Evolutionary conservation across 2,888 invertebrate genomes (phyloP).

Genomic region (Thelaira solivaga): DNA sequence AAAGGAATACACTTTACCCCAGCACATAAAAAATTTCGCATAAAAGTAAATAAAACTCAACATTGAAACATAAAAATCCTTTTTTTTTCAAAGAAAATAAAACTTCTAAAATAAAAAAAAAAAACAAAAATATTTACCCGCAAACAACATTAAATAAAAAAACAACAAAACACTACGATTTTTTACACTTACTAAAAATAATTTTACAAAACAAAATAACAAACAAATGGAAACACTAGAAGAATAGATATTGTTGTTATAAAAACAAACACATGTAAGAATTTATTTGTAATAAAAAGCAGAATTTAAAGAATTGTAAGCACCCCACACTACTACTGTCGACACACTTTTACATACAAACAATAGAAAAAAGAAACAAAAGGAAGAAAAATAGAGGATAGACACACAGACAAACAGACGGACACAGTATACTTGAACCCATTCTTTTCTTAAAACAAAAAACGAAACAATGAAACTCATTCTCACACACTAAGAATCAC

Average conservation of each 20-base stretch:
- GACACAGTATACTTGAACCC: slow-evolving; percentile 39
- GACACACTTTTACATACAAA: slow-evolving; percentile 3
- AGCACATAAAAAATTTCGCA: too few species aligned
- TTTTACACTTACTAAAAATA: not conserved
- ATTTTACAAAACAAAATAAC: not conserved
- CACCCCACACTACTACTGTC: slow-evolving; percentile 11
- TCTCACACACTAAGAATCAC: slow-evolving; percentile 21
- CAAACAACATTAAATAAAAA: not conserved
- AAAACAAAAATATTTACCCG: not conserved
- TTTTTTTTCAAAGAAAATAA: not conserved
- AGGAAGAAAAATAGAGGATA: too few species aligned
- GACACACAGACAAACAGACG: not conserved
- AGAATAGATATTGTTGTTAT: slow-evolving; percentile 1
- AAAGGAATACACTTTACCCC: too few species aligned
- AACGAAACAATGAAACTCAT: slow-evolving; percentile 7
- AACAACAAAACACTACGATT: slow-evolving; percentile 4
- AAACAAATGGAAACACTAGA: not conserved
- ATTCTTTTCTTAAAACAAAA: slow-evolving; percentile 18
- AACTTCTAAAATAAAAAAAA: slow-evolving; percentile 1
- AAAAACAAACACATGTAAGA: slow-evolving; percentile 19
- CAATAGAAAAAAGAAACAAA: not conserved
- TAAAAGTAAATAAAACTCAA: too few species aligned
- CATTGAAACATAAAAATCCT: too few species aligned
- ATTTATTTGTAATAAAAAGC: not conserved
- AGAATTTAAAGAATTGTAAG: not conserved